Evolutionary conservation across 2,888 invertebrate genomes (phyloP).

Genomic region (Drosophila demipolita): DNA sequence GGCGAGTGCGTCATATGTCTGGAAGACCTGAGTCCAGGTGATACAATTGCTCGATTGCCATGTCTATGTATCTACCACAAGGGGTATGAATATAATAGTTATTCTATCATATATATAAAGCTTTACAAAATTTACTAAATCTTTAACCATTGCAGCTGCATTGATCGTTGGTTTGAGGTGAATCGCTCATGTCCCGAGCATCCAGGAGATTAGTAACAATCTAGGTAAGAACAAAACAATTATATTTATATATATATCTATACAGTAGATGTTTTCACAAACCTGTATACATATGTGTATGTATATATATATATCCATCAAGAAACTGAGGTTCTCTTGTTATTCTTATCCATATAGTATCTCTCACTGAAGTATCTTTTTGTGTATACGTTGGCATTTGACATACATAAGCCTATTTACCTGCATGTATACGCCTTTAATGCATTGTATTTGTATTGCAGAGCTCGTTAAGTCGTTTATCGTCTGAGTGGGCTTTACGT

Average conservation of each 20-base stretch:
- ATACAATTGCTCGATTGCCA: conserved; percentile 98
- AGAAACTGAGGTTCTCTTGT: not conserved
- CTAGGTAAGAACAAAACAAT: conserved; percentile 38
- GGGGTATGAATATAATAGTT: conserved; percentile 87
- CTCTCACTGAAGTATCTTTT: not conserved
- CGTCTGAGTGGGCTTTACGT: conserved; percentile 31
- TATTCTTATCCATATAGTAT: conserved; percentile 11
- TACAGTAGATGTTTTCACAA: not conserved
- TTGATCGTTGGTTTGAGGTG: conserved; percentile 99
- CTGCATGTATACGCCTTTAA: conserved; percentile 13
- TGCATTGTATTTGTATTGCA: conserved; percentile 33
- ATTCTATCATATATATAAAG: not conserved
- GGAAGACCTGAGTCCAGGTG: conserved; percentile 97
- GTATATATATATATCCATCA: not conserved
- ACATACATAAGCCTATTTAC: conserved; percentile 21
- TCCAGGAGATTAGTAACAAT: conserved; percentile 89
- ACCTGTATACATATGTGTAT: not conserved
- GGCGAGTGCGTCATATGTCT: conserved; percentile 99
- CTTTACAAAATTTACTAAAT: not conserved
- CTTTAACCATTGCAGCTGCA: conserved; percentile 96
- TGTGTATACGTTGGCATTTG: conserved; percentile 20
- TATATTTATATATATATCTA: not conserved
- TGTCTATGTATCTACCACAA: conserved; percentile 99
- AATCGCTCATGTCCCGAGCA: conserved; percentile 99
- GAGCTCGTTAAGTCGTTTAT: conserved; percentile 54